Base-by-base conservation (phyloP, 2,797 vertebrate species). In the Zalophus californianus region DNA sequence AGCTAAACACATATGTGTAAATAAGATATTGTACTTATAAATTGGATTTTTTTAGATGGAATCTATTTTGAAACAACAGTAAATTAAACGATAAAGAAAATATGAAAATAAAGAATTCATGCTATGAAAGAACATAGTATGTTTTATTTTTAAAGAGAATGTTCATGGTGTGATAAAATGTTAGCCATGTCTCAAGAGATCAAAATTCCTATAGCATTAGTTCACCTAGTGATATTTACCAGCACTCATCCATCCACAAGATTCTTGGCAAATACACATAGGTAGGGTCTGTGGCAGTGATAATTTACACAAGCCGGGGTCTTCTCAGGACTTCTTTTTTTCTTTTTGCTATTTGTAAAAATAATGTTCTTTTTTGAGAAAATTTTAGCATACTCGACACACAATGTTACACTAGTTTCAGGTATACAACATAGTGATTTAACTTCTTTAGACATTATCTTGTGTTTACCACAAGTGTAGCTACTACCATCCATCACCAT, bases 131-230 rank as follows among this genome's bases (percentile, higher is more conserved):
- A 66, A 5, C 13, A 62, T 7, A 66, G 27, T 56, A 60, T 38
- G 21, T 27, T 84, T 44, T 48, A 73, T 73, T 86, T 50, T 95
- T 38, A 14, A 38, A 91, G 32, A 86, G 35, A 62, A 14, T 86
- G 5, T 91, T 79, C 23, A 60, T 0, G 1, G 11, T 91, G 2
- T 88, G 62, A 91, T 66, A 52, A 94, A 93, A 96, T 85, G 29
- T 94, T 77, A 97, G 44, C 18, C 23, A 66, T 78, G 15, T 86
- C 48, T 85, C 54, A 58, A 90, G 50, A 78, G 13, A 78, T 90
- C 29, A 56, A 66, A 86, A 73, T 90, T 52, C 11, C 29, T 66
- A 16, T 11, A 64, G 21, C 10, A 56, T 87, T 88, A 78, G 13
- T 94, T 8, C 78, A 92, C 13, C 6, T 58, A 41, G 64, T 92